Percentiles rank a stretch among this genome's conserved stretches.
Evolutionary conservation across 1,140 invertebrate genomes (phyloP).

Genomic region (Lepidurus arcticus): DNA sequence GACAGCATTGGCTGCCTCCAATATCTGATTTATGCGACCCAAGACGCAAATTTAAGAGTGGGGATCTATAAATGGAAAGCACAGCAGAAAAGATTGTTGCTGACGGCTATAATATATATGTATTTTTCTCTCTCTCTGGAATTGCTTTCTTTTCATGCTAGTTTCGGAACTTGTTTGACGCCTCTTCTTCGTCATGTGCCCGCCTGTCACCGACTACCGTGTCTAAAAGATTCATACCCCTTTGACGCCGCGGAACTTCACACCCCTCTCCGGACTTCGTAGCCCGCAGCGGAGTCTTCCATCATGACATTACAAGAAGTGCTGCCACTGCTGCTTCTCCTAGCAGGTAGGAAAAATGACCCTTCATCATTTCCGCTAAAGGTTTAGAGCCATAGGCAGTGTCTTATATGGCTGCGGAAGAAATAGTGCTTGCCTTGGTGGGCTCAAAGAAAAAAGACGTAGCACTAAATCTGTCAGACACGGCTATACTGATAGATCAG

Average conservation of each 20-base stretch:
- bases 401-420: background rate
- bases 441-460: background rate
- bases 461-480: slow-evolving; percentile 21
- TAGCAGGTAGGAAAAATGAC: background rate
- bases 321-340: slow-evolving; percentile 1
- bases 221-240: background rate
- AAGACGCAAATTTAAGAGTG: background rate
- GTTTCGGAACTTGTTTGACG: background rate
- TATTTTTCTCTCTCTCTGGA: background rate
- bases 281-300: background rate
- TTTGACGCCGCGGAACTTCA: background rate
- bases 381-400: background rate
- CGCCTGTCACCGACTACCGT: background rate
- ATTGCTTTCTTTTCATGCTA: background rate
- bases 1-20: background rate
- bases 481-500: slow-evolving; percentile 5
- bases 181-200: background rate
- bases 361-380: slow-evolving; percentile 2
- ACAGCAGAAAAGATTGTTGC: background rate
- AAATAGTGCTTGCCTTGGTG: background rate
- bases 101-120: background rate
- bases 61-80: background rate
- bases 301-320: slow-evolving; percentile 9
- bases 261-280: background rate
- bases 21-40: background rate